Percentiles rank a stretch among this genome's conserved stretches.
Conservation (phyloP, 2,888 invertebrate genomes). For the Acutogordius australiensis region DNA sequence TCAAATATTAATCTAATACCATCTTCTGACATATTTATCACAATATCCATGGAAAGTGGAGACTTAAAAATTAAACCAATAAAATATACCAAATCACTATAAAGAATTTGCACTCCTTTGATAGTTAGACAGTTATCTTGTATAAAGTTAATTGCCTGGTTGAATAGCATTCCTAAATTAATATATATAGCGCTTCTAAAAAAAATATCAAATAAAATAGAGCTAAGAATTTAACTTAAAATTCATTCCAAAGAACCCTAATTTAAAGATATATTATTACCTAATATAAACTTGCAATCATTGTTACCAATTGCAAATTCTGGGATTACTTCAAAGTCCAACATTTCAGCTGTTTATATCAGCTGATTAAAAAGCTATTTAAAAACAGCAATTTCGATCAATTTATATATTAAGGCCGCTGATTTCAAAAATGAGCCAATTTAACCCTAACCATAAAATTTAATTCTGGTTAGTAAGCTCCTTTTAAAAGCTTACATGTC, state of each 20-base stretch:
- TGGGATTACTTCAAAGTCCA: conserved; percentile 1
- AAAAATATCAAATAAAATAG: too few species aligned
- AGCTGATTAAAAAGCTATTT: too few species aligned
- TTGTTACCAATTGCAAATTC: background rate
- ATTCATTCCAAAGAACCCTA: too few species aligned
- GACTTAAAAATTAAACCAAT: conserved; percentile 33
- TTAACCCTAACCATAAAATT: too few species aligned
- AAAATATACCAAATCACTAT: conserved; percentile 53
- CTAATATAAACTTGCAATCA: background rate
- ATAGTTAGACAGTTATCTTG: conserved; percentile 80
- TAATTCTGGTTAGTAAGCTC: too few species aligned
- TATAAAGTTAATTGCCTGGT: conserved; percentile 76
- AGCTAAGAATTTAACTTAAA: too few species aligned
- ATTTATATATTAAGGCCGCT: too few species aligned
- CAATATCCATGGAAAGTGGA: conserved; percentile 70
- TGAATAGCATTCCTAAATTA: conserved; percentile 78
- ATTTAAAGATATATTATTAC: background rate
- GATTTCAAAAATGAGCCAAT: too few species aligned
- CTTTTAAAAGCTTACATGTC: too few species aligned
- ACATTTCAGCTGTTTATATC: too few species aligned
- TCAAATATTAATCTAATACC: conserved; percentile 87
- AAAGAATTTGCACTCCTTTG: conserved; percentile 74
- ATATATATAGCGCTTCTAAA: background rate
- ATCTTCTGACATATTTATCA: conserved; percentile 77
- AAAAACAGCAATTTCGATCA: too few species aligned